Conservation (phyloP, 1,140 invertebrate species). For the Ectropis grisescens region DNA sequence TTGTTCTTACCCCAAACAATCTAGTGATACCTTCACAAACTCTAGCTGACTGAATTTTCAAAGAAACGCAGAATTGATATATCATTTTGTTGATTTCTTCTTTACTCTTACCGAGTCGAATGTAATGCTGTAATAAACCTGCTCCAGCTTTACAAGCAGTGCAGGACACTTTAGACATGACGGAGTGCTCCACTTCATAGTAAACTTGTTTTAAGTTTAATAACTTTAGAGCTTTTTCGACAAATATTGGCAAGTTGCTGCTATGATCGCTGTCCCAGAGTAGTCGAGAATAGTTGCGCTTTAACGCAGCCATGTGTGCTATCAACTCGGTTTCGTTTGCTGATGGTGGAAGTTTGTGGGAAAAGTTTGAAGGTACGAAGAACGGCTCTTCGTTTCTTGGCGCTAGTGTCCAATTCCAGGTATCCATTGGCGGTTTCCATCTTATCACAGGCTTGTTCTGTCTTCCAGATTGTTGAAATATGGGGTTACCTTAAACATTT, state of each 20-base stretch:
- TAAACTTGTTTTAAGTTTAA: conserved; percentile 86
- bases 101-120: conserved; percentile 83
- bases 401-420: conserved; percentile 65
- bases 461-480: conserved; percentile 41
- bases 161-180: conserved; percentile 92
- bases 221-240: conserved; percentile 85
- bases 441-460: conserved; percentile 57
- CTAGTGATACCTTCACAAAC: conserved; percentile 90
- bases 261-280: conserved; percentile 79
- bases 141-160: conserved; percentile 92
- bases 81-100: conserved; percentile 89
- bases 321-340: conserved; percentile 70
- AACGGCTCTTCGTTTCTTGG: conserved; percentile 68
- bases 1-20: conserved; percentile 80
- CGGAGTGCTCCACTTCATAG: conserved; percentile 88
- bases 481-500: conserved; percentile 58
- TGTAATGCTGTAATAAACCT: conserved; percentile 88
- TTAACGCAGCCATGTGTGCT: conserved; percentile 60
- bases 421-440: conserved; percentile 69
- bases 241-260: conserved; percentile 80
- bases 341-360: conserved; percentile 61
- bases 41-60: conserved; percentile 86
- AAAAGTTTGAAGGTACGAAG: conserved; percentile 65
- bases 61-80: conserved; percentile 86
- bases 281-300: conserved; percentile 73